Base-by-base conservation (phyloP, 2,797 vertebrate genomes). In the Esox lucius region DNA sequence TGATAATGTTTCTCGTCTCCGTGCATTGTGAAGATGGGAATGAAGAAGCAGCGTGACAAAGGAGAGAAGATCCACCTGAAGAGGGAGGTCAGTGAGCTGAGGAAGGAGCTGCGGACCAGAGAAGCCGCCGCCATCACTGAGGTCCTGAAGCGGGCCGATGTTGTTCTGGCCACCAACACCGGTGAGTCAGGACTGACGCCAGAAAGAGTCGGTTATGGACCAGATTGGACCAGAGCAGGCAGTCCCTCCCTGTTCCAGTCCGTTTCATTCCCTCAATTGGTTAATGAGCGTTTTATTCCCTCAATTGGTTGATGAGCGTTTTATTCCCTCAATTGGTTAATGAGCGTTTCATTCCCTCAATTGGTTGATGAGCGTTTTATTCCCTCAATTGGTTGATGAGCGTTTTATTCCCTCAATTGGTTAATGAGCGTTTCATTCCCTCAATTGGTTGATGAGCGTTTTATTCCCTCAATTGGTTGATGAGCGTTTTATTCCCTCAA, bases 161-260 rank as follows among this genome's bases (percentile, higher is more conserved):
- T 98, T 6, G 87, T 99, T 80, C 92, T 99, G 26, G 94, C 97
- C 5, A 99, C 98, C 0, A 98, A 96, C 77, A 97, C 97, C 64
- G 97, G 98, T 98, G 73, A 74, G 91, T 76, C 24, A 72, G 26
- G 65, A 90, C 98, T 7, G 86, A 99, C 80, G 9, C n/a, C 53
- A 59, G 59, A 19, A 59, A 19, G 9, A 9, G 53, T 59, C 22
- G 7, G n/a, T 59, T 59, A 59, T 19, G 6, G n/a, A 2, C 1
- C 5, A 16, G 17, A 66, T 66, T 15, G 53, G n/a, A 56, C 53
- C 8, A 59, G 53, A 19, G 19, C 53, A n/a, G n/a, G 7, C 59
- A 22, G 53, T 8, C n/a, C 19, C 19, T 9, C n/a, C 19, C 19
- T 56, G 1, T 59, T 59, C n/a, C n/a, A n/a, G 8, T 59, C 8